Evolutionary conservation across 2,888 invertebrate species (phyloP), one percentile per base, ranked within the genome.

Genomic region (Protophormia terraenovae): DNA sequence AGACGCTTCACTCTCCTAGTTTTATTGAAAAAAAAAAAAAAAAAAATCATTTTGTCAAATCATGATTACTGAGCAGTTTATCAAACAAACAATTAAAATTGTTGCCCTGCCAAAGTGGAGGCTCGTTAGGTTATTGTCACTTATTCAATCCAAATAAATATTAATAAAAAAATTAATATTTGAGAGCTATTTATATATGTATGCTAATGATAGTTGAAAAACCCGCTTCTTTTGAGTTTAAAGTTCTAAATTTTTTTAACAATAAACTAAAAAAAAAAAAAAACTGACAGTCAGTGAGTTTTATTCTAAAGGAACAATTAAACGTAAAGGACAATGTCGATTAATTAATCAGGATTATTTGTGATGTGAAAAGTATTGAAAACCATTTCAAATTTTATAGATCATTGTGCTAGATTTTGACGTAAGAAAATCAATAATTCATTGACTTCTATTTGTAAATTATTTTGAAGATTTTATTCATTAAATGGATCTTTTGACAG

Each of bases 301-400:
- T 58, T n/a, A 3, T 27, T 38, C 27, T 32, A 22, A 14, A 76
- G 24, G 29, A 14, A 29, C 24, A 67, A 35, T 22, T 22, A 67
- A 12, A 27, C 29, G 10, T 0, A 50, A 75, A 82, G 81, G 75
- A 76, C 35, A 55, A 53, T 71, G 6, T 29, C 8, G 19, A 16
- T 41, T 77, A 77, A 83, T 83, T 83, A 83, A 83, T 83, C 71
- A 83, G 58, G 47, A 76, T 77, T 71, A 64, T 62, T 22, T 22
- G 32, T 45, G 3, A 67, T 45, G 55, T 38, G 38, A 69, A 62
- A 45, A 29, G 38, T 2, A 32, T 16, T 58, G 24, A 73, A 75
- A 67, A 60, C 41, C 41, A n/a, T 71, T 71, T 71, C 10, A 62
- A 78, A 38, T 60, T 19, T 78, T 35, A 27, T 60, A 58, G 47